phyloP scores from a whole-genome alignment of 2,888 invertebrate genomes.

The Uropetala carovei region DNA sequence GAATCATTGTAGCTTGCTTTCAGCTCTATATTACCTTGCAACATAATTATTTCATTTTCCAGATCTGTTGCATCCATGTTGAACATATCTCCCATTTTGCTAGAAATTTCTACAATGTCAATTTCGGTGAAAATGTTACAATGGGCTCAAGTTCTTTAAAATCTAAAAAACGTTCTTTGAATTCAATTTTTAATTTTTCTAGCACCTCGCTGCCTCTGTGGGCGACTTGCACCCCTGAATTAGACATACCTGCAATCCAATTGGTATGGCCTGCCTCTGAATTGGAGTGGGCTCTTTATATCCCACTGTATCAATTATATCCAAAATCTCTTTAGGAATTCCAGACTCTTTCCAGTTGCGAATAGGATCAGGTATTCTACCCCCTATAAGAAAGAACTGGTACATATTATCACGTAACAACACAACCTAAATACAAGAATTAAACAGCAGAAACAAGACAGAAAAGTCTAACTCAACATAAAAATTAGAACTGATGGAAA shows the following conservation, averaged over 20 bases:
- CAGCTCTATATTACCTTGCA: too few relatives aligned
- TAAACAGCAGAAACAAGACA: conserved; percentile 38
- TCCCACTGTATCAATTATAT: conserved; percentile 95
- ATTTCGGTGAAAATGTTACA: too few relatives aligned
- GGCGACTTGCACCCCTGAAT: too few relatives aligned
- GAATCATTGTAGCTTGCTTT: too few relatives aligned
- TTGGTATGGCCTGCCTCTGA: conserved; percentile 99
- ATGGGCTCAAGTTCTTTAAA: too few relatives aligned
- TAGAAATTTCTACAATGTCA: too few relatives aligned
- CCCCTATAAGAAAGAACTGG: conserved; percentile 80
- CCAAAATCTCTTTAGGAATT: conserved; percentile 92
- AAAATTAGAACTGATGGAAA: background rate
- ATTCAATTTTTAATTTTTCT: too few relatives aligned
- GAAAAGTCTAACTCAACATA: background rate
- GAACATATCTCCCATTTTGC: too few relatives aligned
- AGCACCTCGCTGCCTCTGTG: too few relatives aligned
- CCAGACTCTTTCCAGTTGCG: conserved; percentile 96
- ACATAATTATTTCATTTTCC: too few relatives aligned
- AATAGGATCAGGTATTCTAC: conserved; percentile 96
- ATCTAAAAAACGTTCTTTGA: too few relatives aligned
- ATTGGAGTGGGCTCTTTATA: conserved; percentile 99
- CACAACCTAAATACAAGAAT: background rate
- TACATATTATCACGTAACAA: background rate
- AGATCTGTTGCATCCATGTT: too few relatives aligned
- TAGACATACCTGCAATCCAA: conserved; percentile 80